A percentile compares a stretch with the other conserved stretches of the same genome.
Evolutionary conservation across 2,888 invertebrate species (phyloP).

Genomic region (Ischnura elegans): DNA sequence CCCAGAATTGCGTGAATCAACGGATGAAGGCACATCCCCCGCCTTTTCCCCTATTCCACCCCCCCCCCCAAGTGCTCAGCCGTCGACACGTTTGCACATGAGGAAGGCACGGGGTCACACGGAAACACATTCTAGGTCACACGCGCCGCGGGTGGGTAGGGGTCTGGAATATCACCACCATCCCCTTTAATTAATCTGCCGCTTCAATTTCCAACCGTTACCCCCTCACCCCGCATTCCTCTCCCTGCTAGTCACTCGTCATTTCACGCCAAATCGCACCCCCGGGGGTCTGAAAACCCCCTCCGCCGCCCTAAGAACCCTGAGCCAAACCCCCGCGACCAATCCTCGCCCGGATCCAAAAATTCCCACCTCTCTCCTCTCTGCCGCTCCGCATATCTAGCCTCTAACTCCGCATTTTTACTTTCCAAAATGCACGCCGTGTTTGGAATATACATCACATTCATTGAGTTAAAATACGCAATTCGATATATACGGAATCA

Average conservation of each 20-base stretch:
- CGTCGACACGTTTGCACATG: neutral
- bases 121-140: neutral
- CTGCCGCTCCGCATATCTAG: neutral
- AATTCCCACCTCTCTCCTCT: neutral
- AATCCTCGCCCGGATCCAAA: neutral
- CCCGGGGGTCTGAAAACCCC: neutral
- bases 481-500: no score
- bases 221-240: neutral
- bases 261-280: slow-evolving; percentile 51
- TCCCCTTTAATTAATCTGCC: slow-evolving; percentile 57
- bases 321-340: neutral
- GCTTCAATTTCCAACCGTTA: slow-evolving; percentile 34
- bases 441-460: no score
- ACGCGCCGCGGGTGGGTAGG: neutral
- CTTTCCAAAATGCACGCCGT: neutral
- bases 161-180: neutral
- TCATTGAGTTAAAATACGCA: no score
- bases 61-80: neutral
- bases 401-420: neutral
- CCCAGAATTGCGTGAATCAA: slow-evolving; percentile 40
- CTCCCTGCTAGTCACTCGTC: neutral
- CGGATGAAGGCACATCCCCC: neutral
- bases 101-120: neutral
- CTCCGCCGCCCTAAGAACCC: neutral
- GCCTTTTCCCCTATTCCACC: no score